Evolutionary conservation across 1,140 invertebrate genomes (phyloP), one percentile per base, ranked within the genome.

Genomic region (Lepidostoma basale): DNA sequence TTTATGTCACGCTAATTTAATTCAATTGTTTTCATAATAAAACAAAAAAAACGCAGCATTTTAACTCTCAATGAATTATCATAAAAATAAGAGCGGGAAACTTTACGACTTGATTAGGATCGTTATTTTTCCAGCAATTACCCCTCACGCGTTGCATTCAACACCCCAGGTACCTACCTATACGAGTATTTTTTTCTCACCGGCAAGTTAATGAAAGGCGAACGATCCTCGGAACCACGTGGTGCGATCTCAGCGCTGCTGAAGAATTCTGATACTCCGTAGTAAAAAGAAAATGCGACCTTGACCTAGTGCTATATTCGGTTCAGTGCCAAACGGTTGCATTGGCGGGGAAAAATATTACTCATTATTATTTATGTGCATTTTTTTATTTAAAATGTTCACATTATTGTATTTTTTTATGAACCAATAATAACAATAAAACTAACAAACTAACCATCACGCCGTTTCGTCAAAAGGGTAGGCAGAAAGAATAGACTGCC

Each of bases 231-330:
- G 28, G 16, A 28, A 33, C 59, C 69, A 71, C 69, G 69, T 71
- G 69, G 69, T 54, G 60, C 62, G 45, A 49, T 40, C 47, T 20
- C 30, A 49, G 45, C 45, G 59, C 39, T 45, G 56, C 14, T 63
- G 60, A 66, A 60, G 66, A 72, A 63, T 69, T 68, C 70, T 66
- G 67, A 67, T 59, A 69, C 67, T 62, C 45, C 63, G 56, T 69
- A 73, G 67, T 69, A 73, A 73, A 73, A 73, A 73, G 67, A 73
- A 73, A 73, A 69, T 64, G 71, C 71, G 71, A 67, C 71, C 71
- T 73, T 73, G 71, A 73, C 71, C 71, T 73, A 73, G 67, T 59
- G 67, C 70, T 72, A 72, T 69, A 72, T 72, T 72, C 67, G 70
- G 67, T 69, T 69, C 71, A 73, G 62, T 73, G 67, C 67, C 64